Base-by-base conservation (phyloP, 2,888 invertebrate genomes). In the Tillus elongatus region DNA sequence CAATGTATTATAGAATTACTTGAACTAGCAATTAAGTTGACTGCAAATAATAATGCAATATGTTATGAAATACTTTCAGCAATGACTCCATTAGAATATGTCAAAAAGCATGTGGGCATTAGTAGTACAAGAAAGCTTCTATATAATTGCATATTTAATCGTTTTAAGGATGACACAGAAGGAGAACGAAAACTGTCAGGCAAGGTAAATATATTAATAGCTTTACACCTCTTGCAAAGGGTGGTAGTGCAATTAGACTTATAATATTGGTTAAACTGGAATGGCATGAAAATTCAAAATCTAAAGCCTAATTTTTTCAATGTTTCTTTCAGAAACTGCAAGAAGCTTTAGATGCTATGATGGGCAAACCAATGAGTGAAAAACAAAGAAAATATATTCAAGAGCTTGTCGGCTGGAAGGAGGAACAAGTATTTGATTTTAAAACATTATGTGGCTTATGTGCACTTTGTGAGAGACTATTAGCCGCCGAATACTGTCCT, bases 391-490 rank as follows among this genome's bases (percentile, higher is more conserved):
- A 45, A 1, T 59, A 67, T 30, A 73, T 79, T 43, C 60, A 60
- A 30, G 46, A 48, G 1, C 52, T 75, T 13, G 66, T 81, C 51
- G 69, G 69, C 13, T 77, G 76, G 74, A 56, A 63, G 0, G 66
- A 63, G 1, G 70, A 60, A 2, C 67, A 70, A 14, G 62, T 68
- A 0, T 54, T 80, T 30, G 77, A 79, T 53, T 87, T 83, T 58
- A 72, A 82, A 13, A 75, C 77, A 1, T 88, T 86, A 79, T 83
- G 84, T 53, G 86, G 87, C 1, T 63, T 89, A 24, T 81, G 82
- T 45, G 84, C 86, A 0, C 69, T 82, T 36, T 79, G 80, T 44
- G 89, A 89, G 60, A 70, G 89, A 35, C 66, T 80, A 49, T 68
- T 77, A 30, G 78, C 79, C 27, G 64, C 73, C 1, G 55, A 60